Conservation (phyloP, 2,113 vertebrate genomes). For the Ibidorhyncha struthersii region DNA sequence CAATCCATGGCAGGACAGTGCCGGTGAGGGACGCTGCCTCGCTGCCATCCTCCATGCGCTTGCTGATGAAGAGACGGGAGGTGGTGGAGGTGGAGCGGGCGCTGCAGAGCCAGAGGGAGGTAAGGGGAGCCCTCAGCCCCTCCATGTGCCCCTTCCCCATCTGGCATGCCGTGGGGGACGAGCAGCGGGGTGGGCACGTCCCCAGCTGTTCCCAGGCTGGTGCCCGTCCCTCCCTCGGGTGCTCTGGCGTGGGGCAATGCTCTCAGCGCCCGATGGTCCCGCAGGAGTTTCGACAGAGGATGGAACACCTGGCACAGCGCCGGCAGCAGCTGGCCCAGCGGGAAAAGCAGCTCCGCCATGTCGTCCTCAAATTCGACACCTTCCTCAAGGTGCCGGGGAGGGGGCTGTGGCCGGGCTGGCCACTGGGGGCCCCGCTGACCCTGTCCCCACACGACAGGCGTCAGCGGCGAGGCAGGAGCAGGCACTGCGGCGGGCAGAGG, state of each 20-base stretch:
- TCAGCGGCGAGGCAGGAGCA: background rate
- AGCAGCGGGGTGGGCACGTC: rapidly evolving
- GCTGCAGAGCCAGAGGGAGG: slow-evolving; percentile 70
- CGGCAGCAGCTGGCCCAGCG: slow-evolving; percentile 57
- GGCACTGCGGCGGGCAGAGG: background rate
- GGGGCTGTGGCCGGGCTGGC: rapidly evolving
- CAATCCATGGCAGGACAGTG: background rate
- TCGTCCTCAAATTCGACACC: slow-evolving; percentile 57
- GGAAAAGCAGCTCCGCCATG: slow-evolving; percentile 41
- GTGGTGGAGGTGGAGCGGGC: background rate
- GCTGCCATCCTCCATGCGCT: background rate
- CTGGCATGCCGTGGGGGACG: rapidly evolving
- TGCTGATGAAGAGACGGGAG: slow-evolving; percentile 76
- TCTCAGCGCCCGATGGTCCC: rapidly evolving
- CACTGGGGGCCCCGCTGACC: background rate
- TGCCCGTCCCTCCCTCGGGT: rapidly evolving
- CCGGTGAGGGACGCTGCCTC: background rate
- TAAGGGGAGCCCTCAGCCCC: background rate
- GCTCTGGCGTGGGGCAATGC: rapidly evolving
- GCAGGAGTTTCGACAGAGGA: slow-evolving; percentile 69
- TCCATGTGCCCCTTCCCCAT: rapidly evolving
- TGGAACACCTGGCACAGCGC: slow-evolving; percentile 59
- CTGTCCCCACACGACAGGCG: rapidly evolving
- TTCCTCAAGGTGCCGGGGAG: slow-evolving; percentile 71
- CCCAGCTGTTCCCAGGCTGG: background rate